Evolutionary conservation across 2,888 invertebrate species (phyloP), one percentile per base, ranked within the genome.

Genomic region (Sericinus montela): DNA sequence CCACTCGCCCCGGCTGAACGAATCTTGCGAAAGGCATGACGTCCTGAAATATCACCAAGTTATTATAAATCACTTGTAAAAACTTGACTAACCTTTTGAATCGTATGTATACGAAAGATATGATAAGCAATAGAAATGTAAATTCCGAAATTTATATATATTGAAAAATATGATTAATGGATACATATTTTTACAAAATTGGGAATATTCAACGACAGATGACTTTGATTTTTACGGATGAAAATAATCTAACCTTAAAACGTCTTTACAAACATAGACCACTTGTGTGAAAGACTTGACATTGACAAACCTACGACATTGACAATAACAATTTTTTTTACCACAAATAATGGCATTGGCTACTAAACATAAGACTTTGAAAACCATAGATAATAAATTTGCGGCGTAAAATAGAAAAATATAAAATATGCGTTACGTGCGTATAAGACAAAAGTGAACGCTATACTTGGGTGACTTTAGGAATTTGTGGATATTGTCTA

Each of bases 1-100:
- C 99, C 67, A 99, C 95, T 65, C 99, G 96, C 88, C 99, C 99
- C 59, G 98, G 94, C 88, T 99, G 96, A 60, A 99, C 99, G 89
- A 95, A 98, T 86, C 97, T 93, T 74, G 94, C 91, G 91, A 97
- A 97, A 75, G 96, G 94, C 97, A 88, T 88, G 80, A 80, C 83
- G 88, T 81, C 62, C 86, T 86, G 84, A 53, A 86, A 85, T 56
- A 59, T 61, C 67, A 63, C 66, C 65, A 58, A 63, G 53, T 23
- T 29, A 10, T 45, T 47, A 16, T 46, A 41, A 11, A 15, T 29
- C 46, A 50, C 52, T 41, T 45, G 34, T 32, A n/a, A n/a, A n/a
- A n/a, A n/a, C 35, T 52, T 32, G 36, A 36, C 6, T 34, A 32
- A 11, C 32, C 5, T 13, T 11, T 11, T 11, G 30, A 44, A 40